Percentiles rank a stretch among this genome's conserved stretches.
Evolutionary conservation across 2,113 vertebrate genomes (phyloP).

Genomic region (Raja brachyura): DNA sequence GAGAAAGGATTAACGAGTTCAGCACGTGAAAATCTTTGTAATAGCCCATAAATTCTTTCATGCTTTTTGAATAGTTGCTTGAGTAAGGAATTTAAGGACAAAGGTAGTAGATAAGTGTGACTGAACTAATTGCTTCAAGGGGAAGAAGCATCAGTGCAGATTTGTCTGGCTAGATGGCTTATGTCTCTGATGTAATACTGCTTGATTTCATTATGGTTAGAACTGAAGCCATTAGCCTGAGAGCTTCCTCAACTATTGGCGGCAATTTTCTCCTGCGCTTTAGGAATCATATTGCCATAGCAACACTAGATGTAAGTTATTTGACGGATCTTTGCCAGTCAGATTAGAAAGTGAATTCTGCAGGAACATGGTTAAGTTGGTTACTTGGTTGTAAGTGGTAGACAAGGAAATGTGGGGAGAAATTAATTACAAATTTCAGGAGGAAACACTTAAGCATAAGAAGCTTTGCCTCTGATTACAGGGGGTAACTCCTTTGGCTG

Average conservation of each 20-base stretch:
- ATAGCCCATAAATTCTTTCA: too few species aligned
- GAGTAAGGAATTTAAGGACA: too few species aligned
- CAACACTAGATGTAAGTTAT: too few species aligned
- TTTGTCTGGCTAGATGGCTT: neutral
- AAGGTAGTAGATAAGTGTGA: neutral
- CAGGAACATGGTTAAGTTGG: neutral
- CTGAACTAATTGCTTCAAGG: neutral
- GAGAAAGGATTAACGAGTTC: too few species aligned
- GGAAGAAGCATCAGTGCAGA: neutral
- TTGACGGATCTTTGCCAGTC: neutral
- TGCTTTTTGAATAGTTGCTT: too few species aligned
- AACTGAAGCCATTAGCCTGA: too few species aligned
- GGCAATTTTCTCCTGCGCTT: too few species aligned
- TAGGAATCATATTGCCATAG: too few species aligned
- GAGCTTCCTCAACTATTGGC: too few species aligned
- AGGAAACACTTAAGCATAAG: neutral
- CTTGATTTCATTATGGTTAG: too few species aligned
- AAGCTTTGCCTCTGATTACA: neutral
- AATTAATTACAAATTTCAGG: neutral
- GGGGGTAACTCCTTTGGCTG: neutral
- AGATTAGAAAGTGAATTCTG: neutral
- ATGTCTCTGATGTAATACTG: too few species aligned
- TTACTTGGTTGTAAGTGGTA: neutral
- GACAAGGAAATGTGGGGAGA: neutral
- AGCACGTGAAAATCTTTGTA: too few species aligned